A percentile compares a stretch with the other conserved stretches of the same genome.
Conservation (phyloP, 2,888 invertebrate genomes). For the Cryptops parisi region DNA sequence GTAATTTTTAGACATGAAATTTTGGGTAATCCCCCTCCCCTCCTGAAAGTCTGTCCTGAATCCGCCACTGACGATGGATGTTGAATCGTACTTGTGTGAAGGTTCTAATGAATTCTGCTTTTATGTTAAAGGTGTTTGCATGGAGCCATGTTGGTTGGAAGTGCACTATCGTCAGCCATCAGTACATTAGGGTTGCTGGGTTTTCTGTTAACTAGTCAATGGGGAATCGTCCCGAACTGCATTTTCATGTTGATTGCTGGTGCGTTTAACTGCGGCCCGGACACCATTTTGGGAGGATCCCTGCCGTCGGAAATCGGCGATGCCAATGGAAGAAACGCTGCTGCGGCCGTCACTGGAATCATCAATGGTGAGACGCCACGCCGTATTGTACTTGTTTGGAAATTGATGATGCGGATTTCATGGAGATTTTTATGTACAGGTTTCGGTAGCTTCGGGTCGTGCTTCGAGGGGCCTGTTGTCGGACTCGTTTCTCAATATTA, state of each 20-base stretch:
- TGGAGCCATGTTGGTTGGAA: constrained; percentile 29
- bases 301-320: constrained; percentile 36
- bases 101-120: too few species aligned
- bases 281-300: constrained; percentile 34
- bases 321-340: constrained; percentile 32
- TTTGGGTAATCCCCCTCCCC: too few species aligned
- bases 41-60: too few species aligned
- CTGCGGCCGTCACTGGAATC: constrained; percentile 34
- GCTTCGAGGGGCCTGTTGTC: constrained; percentile 36
- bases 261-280: constrained; percentile 35
- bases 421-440: constrained; percentile 21
- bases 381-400: too few species aligned
- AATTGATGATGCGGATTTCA: neutral
- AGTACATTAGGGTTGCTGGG: constrained; percentile 29
- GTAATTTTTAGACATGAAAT: too few species aligned
- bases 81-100: too few species aligned
- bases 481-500: constrained; percentile 31
- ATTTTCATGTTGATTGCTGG: constrained; percentile 33
- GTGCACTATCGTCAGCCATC: constrained; percentile 27
- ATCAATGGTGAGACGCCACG: constrained; percentile 30
- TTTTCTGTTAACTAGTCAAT: constrained; percentile 31
- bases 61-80: too few species aligned
- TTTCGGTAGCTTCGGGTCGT: constrained; percentile 36
- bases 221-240: constrained; percentile 31
- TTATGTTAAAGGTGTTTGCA: constrained; percentile 27